phyloP scores from a whole-genome alignment of 2,888 invertebrate species.

The Acronicta alni region DNA sequence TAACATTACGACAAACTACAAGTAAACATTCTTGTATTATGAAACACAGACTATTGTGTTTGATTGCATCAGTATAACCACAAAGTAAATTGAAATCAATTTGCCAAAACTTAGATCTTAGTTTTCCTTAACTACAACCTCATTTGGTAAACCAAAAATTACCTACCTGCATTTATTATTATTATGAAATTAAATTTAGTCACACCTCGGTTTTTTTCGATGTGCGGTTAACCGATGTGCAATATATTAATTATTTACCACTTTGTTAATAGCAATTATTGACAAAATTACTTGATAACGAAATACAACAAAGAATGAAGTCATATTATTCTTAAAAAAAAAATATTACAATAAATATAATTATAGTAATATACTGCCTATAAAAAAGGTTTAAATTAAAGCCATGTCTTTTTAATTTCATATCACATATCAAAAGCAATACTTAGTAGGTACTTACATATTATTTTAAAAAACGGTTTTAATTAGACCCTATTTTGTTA shows the following conservation, averaged over 20 bases:
- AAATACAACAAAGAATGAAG: too few relatives aligned
- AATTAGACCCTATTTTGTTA: too few relatives aligned
- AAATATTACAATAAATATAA: too few relatives aligned
- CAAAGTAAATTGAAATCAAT: conserved; percentile 49
- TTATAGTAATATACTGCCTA: too few relatives aligned
- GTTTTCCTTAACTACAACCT: conserved; percentile 24
- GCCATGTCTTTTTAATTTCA: too few relatives aligned
- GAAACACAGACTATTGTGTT: conserved; percentile 33
- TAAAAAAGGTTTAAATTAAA: too few relatives aligned
- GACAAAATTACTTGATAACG: neutral
- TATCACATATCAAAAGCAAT: too few relatives aligned
- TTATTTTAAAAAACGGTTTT: too few relatives aligned
- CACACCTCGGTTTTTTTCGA: conserved; percentile 25
- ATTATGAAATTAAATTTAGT: conserved; percentile 9
- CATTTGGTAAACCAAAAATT: conserved; percentile 12
- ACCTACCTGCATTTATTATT: neutral
- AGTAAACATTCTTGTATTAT: conserved; percentile 40
- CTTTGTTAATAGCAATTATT: conserved; percentile 30
- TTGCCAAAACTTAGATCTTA: conserved; percentile 27
- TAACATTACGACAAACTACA: conserved; percentile 28
- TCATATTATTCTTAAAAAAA: too few relatives aligned
- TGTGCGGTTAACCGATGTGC: conserved; percentile 2
- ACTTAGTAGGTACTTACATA: too few relatives aligned
- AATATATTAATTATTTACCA: conserved; percentile 15
- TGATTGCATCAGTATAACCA: conserved; percentile 34